phyloP scores from a whole-genome alignment of 1,140 invertebrate genomes.

The Lucilia sericata region DNA sequence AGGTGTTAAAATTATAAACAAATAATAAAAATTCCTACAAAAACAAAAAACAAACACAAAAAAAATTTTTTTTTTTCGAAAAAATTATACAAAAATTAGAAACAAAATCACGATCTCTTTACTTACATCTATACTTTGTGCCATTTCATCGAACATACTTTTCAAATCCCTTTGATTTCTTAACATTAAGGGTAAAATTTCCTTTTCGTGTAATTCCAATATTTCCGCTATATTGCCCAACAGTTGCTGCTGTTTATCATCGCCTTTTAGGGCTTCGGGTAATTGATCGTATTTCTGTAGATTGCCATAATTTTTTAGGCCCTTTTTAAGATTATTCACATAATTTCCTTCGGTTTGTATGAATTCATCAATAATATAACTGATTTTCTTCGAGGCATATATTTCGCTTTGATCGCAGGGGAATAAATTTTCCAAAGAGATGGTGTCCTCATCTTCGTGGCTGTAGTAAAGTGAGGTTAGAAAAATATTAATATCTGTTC shows the following conservation, averaged over 20 bases:
- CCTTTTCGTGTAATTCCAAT: slow-evolving; percentile 58
- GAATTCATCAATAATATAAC: slow-evolving; percentile 65
- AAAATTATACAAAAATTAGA: neutral
- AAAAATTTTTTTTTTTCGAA: neutral
- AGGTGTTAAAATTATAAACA: neutral
- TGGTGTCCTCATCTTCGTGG: slow-evolving; percentile 64
- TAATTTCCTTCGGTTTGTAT: slow-evolving; percentile 66
- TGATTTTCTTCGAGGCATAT: slow-evolving; percentile 64
- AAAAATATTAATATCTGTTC: neutral
- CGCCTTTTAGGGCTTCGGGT: slow-evolving; percentile 56
- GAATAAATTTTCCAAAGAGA: slow-evolving; percentile 65
- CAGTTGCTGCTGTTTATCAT: slow-evolving; percentile 52
- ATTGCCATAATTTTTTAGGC: slow-evolving; percentile 60
- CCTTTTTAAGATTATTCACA: slow-evolving; percentile 62
- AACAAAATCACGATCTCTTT: neutral
- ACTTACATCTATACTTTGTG: slow-evolving; percentile 62
- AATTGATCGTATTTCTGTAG: slow-evolving; percentile 54
- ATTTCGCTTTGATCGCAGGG: slow-evolving; percentile 66
- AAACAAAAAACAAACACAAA: neutral
- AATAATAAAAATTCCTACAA: neutral
- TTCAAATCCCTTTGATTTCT: slow-evolving; percentile 64
- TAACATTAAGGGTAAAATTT: slow-evolving; percentile 63
- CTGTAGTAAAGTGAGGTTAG: slow-evolving; percentile 46
- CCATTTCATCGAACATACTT: slow-evolving; percentile 63
- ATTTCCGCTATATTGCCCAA: slow-evolving; percentile 61